These are phyloP conservation scores for Tragelaphus imberbis DNA, from an alignment of 2,113 vertebrate species.

Conservation along the genomic window DNA sequence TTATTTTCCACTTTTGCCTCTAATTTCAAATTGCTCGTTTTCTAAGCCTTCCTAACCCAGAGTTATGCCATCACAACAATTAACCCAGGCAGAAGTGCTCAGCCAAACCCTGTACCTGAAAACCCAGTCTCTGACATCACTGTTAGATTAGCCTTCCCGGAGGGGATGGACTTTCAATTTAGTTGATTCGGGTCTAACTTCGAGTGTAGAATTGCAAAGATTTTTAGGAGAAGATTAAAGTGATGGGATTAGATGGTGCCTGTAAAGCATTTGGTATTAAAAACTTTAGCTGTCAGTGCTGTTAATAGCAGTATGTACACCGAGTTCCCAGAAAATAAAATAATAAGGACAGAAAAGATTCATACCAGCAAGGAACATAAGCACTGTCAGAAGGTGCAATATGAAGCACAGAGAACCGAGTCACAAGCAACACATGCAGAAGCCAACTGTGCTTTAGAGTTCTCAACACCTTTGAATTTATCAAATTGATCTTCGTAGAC, in stretches of 20 bases:
- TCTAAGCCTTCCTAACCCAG: neutral
- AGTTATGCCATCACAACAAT: neutral
- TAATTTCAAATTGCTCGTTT: neutral
- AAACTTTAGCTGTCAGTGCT: slow-evolving; percentile 52
- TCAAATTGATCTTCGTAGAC: neutral
- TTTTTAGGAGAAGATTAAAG: neutral
- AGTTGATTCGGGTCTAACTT: neutral
- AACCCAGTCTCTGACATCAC: neutral
- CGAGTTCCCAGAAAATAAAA: slow-evolving; percentile 51
- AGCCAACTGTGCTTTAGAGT: neutral
- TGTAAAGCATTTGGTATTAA: slow-evolving; percentile 50
- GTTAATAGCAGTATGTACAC: slow-evolving; percentile 50
- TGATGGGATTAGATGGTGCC: neutral
- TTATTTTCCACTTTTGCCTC: neutral
- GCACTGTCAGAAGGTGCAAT: slow-evolving; percentile 1
- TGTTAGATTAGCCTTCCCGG: neutral
- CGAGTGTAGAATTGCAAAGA: neutral
- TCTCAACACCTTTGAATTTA: neutral
- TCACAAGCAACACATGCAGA: neutral
- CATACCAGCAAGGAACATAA: neutral
- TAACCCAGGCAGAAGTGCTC: neutral
- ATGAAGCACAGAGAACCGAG: neutral
- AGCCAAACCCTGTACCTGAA: neutral
- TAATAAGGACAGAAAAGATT: slow-evolving; percentile 30
- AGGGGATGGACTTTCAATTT: neutral